Conservation (phyloP, 2,113 vertebrate genomes). For the Semicossyphus pulcher region DNA sequence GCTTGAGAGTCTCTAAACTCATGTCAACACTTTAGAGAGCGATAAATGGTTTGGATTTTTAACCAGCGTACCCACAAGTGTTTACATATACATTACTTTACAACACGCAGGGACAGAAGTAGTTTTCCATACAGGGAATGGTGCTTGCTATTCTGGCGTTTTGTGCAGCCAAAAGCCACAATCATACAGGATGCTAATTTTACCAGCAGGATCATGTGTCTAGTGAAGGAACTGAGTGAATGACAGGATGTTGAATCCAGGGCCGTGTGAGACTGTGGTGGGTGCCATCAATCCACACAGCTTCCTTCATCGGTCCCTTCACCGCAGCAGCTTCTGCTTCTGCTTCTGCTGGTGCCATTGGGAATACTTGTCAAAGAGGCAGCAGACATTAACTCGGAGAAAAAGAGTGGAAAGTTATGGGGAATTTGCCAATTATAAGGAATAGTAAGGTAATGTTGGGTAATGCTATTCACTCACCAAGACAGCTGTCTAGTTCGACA, state of each 20-base stretch:
- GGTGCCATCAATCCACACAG: slow-evolving; percentile 50
- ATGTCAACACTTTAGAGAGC: neutral
- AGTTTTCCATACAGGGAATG: neutral
- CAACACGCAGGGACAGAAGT: neutral
- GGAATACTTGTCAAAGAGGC: slow-evolving; percentile 39
- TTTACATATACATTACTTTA: neutral
- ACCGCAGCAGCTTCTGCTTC: slow-evolving; percentile 1
- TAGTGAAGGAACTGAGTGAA: slow-evolving; percentile 30
- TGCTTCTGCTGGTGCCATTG: slow-evolving; percentile 23
- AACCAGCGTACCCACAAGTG: neutral
- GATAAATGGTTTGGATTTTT: neutral
- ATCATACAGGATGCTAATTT: neutral
- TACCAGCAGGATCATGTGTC: slow-evolving; percentile 27
- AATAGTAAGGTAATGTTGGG: slow-evolving; percentile 19
- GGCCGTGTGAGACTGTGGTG: slow-evolving; percentile 11
- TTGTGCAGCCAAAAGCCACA: neutral
- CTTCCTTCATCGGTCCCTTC: slow-evolving; percentile 47
- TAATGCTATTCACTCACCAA: slow-evolving; percentile 13
- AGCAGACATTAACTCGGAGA: too few relatives aligned
- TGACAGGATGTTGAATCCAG: slow-evolving; percentile 39
- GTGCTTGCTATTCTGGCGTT: too few relatives aligned
- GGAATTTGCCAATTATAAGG: slow-evolving; percentile 29
- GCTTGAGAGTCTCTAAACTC: slow-evolving; percentile 1
- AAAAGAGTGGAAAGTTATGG: slow-evolving; percentile 9
- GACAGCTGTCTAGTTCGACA: slow-evolving; percentile 11